These are phyloP conservation scores for Chiloscyllium plagiosum DNA, from an alignment of 2,113 vertebrate genomes.

Conservation along the genomic window DNA sequence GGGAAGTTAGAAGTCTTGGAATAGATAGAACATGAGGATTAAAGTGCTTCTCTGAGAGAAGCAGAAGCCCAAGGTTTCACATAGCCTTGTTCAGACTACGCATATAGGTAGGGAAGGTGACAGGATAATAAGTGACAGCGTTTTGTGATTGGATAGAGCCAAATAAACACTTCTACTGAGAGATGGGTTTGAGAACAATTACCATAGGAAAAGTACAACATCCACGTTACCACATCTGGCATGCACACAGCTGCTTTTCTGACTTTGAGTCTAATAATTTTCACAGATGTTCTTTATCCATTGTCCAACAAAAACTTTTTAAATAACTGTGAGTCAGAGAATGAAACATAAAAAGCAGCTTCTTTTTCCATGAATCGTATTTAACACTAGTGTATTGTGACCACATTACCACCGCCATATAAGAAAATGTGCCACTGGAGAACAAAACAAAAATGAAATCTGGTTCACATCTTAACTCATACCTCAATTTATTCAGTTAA, in stretches of 20 bases:
- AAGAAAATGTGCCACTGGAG: not conserved
- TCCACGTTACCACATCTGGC: not conserved
- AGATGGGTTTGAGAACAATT: not conserved
- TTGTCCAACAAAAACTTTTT: not conserved
- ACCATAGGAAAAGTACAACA: not conserved
- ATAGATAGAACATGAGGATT: not conserved
- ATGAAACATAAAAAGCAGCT: not conserved
- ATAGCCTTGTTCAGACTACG: not conserved
- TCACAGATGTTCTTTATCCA: not conserved
- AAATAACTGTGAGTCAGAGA: not conserved
- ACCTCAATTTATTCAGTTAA: not conserved
- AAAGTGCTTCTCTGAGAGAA: not conserved
- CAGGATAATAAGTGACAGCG: not conserved
- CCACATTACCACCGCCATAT: not conserved
- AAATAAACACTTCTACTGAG: not conserved
- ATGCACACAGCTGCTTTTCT: not conserved
- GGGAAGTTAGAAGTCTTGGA: not conserved
- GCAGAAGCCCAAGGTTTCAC: not conserved
- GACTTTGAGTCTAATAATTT: not conserved
- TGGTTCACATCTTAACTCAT: not conserved
- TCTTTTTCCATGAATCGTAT: not conserved
- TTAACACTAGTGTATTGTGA: not conserved
- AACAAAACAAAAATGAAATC: not conserved
- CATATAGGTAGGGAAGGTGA: not conserved
- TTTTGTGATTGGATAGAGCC: not conserved